Percentiles rank a stretch among this genome's conserved stretches.
Evolutionary conservation across 1,140 invertebrate species (phyloP).

Genomic region (Dufourea novaeangliae): DNA sequence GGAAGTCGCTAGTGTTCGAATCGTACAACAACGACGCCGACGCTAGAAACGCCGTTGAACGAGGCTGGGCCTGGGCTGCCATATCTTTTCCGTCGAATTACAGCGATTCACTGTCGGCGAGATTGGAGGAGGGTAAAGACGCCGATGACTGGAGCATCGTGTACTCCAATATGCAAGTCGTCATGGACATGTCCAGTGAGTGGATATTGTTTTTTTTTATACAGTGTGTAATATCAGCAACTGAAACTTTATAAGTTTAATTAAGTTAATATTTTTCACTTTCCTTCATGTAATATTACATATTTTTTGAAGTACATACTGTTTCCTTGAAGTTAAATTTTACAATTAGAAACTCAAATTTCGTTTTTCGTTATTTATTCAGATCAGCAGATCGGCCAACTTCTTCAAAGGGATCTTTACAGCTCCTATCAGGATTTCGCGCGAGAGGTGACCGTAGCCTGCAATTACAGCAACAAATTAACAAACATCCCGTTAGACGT

Average conservation of each 20-base stretch:
- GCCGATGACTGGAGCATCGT: conserved; percentile 87
- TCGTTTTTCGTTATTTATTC: conserved; percentile 25
- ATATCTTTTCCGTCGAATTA: conserved; percentile 93
- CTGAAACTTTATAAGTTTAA: no score
- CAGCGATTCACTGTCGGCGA: conserved; percentile 87
- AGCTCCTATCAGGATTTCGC: conserved; percentile 89
- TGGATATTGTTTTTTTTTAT: not conserved
- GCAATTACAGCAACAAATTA: conserved; percentile 87
- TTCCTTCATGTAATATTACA: no score
- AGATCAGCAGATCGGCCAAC: conserved; percentile 96
- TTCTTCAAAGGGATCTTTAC: conserved; percentile 89
- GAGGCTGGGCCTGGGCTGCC: conserved; percentile 91
- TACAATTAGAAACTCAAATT: not conserved
- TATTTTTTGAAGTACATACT: no score
- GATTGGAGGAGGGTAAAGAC: conserved; percentile 87
- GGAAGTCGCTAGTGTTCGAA: conserved; percentile 83
- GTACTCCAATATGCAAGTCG: conserved; percentile 88
- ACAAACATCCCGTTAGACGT: conserved; percentile 87
- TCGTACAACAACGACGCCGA: conserved; percentile 80
- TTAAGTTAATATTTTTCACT: no score
- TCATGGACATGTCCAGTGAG: conserved; percentile 96
- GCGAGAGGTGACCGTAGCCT: conserved; percentile 84
- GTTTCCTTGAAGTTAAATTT: no score
- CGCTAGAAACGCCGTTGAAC: conserved; percentile 87
- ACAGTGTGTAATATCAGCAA: not conserved